phyloP scores from a whole-genome alignment of 2,888 invertebrate species.

The Lithophane socia region DNA sequence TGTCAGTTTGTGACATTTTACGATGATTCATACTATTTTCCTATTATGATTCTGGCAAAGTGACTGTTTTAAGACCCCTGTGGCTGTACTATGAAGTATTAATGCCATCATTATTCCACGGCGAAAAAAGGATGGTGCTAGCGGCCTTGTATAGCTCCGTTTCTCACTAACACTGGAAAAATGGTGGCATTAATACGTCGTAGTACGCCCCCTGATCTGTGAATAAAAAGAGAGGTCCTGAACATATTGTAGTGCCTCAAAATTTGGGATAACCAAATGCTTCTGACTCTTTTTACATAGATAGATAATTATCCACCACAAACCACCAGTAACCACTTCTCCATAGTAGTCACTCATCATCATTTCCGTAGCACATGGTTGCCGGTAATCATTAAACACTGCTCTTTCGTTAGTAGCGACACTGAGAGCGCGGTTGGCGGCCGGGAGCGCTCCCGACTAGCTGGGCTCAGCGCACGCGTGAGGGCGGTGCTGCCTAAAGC shows the following conservation, averaged over 20 bases:
- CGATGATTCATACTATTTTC: too few relatives aligned
- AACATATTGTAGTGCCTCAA: not conserved
- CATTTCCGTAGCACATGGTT: slow-evolving; percentile 11
- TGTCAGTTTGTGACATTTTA: too few relatives aligned
- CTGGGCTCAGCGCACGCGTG: slow-evolving; percentile 81
- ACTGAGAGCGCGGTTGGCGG: slow-evolving; percentile 88
- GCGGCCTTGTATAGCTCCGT: too few relatives aligned
- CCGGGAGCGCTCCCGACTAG: slow-evolving; percentile 80
- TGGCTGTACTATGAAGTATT: too few relatives aligned
- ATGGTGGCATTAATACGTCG: too few relatives aligned
- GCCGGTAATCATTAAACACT: slow-evolving; percentile 31
- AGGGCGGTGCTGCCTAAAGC: slow-evolving; percentile 81
- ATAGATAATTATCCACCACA: not conserved
- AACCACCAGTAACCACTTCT: not conserved
- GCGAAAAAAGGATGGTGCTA: too few relatives aligned
- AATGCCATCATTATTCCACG: too few relatives aligned
- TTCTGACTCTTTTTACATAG: not conserved
- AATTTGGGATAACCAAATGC: not conserved
- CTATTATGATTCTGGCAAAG: too few relatives aligned
- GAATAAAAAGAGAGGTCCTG: too few relatives aligned
- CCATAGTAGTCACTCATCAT: slow-evolving; percentile 2
- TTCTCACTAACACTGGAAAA: too few relatives aligned
- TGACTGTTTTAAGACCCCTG: too few relatives aligned
- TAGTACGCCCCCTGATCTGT: too few relatives aligned
- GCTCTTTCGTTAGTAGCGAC: slow-evolving; percentile 84